These are phyloP conservation scores for Synergus gifuensis DNA, from an alignment of 2,888 invertebrate species.

Conservation along the genomic window DNA sequence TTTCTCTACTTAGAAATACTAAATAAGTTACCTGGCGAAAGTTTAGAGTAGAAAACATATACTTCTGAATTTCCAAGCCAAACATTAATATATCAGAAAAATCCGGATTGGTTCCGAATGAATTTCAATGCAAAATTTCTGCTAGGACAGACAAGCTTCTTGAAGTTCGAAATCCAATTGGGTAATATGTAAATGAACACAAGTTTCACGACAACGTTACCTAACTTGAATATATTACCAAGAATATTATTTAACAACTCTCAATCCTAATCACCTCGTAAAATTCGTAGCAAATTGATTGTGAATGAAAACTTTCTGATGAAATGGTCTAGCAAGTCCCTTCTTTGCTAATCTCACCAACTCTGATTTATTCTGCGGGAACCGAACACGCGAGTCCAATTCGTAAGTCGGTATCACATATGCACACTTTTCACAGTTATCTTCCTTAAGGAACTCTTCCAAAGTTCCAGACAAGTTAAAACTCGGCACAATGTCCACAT, in stretches of 20 bases:
- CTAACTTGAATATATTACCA: too few relatives aligned
- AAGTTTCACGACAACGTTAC: too few relatives aligned
- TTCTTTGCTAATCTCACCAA: conserved; percentile 87
- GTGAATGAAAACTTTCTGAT: conserved; percentile 94
- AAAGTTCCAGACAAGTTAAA: conserved; percentile 85
- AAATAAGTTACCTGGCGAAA: background rate
- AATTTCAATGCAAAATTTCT: too few relatives aligned
- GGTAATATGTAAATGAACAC: too few relatives aligned
- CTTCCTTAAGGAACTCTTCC: conserved; percentile 83
- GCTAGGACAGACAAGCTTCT: too few relatives aligned
- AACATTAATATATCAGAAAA: too few relatives aligned
- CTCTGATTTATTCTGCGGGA: conserved; percentile 90
- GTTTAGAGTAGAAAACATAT: background rate
- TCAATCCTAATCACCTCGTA: conserved; percentile 81
- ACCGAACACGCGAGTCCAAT: conserved; percentile 87
- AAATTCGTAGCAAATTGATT: conserved; percentile 96
- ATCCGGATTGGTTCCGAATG: too few relatives aligned
- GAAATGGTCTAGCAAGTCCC: conserved; percentile 92
- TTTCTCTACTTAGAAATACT: background rate
- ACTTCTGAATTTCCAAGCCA: too few relatives aligned
- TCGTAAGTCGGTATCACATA: conserved; percentile 95
- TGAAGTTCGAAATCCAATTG: too few relatives aligned
- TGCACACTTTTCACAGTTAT: conserved; percentile 85
- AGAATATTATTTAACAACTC: background rate
- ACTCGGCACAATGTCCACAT: conserved; percentile 93